These are phyloP conservation scores for Drosophila pandora DNA, from an alignment of 1,140 invertebrate genomes.

Conservation along the genomic window DNA sequence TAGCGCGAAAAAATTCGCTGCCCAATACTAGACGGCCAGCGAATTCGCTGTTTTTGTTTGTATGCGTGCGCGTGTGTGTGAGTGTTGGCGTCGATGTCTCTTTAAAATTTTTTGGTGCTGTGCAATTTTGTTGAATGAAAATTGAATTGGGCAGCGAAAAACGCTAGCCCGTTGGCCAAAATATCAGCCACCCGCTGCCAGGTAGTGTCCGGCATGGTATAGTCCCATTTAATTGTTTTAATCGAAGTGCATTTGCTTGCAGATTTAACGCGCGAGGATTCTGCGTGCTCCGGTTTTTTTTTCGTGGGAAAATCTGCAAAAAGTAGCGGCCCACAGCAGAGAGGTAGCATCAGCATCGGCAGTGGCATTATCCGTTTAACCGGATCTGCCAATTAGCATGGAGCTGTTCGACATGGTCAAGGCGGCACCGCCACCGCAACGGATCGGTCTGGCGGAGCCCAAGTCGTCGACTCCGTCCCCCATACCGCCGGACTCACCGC, in stretches of 20 bases:
- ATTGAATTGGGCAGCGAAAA: not conserved
- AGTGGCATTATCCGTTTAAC: not conserved
- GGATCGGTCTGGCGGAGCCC: slow-evolving; percentile 8
- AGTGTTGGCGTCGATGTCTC: slow-evolving; percentile 7
- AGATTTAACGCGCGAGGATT: slow-evolving; percentile 1
- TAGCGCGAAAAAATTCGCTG: not conserved
- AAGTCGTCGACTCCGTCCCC: slow-evolving; percentile 11
- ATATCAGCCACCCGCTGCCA: not conserved
- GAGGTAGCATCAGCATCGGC: not conserved
- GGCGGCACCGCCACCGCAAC: slow-evolving; percentile 52
- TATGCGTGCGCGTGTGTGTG: slow-evolving; percentile 1
- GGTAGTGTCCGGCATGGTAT: not conserved
- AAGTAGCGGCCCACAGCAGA: not conserved
- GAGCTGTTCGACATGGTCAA: slow-evolving; percentile 66
- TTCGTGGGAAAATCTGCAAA: not conserved
- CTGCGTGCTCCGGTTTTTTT: not conserved
- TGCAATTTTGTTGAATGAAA: slow-evolving; percentile 10
- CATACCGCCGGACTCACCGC: slow-evolving; percentile 9
- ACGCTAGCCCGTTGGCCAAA: not conserved
- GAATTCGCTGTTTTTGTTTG: not conserved
- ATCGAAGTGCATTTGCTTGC: not conserved
- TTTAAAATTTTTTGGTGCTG: slow-evolving; percentile 6
- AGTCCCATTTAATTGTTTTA: not conserved
- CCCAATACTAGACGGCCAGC: not conserved
- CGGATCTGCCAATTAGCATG: slow-evolving; percentile 22